Percentiles rank a stretch among this genome's conserved stretches.
Conservation (phyloP, 2,113 vertebrate genomes). For the Gila orcuttii region DNA sequence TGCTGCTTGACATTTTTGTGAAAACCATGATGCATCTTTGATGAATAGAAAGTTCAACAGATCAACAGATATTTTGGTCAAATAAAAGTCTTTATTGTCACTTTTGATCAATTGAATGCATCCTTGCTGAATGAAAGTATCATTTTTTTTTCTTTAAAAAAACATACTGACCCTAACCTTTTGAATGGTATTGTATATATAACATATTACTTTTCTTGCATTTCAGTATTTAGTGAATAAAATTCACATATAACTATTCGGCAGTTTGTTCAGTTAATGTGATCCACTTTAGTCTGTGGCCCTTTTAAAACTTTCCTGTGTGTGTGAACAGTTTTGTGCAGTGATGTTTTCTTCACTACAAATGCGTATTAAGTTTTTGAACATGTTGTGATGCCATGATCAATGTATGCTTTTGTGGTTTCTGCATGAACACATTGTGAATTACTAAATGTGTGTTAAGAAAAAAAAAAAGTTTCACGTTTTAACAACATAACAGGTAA, state of each 20-base stretch:
- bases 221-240: background rate
- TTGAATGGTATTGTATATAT: background rate
- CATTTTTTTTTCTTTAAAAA: background rate
- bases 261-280: no score
- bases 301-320: no score
- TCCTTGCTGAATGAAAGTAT: background rate
- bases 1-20: background rate
- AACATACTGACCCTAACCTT: background rate
- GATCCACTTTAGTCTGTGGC: background rate
- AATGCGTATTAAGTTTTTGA: background rate
- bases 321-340: background rate
- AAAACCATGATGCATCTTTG: background rate
- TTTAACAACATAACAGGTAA: no score
- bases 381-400: background rate
- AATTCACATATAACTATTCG: background rate
- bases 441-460: background rate
- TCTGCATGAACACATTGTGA: background rate
- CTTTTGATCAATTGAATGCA: background rate
- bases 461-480: background rate
- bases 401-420: background rate
- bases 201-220: background rate
- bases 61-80: background rate
- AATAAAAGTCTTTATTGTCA: background rate
- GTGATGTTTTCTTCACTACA: background rate
- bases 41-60: background rate